Base-by-base conservation (phyloP, 2,888 invertebrate species). In the Nomada hirtipes region DNA sequence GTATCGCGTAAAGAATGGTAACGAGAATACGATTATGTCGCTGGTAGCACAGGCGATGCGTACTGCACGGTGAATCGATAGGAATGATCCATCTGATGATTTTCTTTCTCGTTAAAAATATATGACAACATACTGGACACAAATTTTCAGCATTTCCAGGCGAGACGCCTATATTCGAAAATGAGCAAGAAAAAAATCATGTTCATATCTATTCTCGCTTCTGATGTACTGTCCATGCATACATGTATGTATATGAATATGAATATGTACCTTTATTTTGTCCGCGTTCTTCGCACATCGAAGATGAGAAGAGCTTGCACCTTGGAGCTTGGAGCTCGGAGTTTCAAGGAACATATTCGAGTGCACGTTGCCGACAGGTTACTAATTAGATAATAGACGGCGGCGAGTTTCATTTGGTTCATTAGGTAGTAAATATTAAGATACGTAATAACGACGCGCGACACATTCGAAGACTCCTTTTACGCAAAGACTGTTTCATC, bases 401-500 rank as follows among this genome's bases (percentile, higher is more conserved):
- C 55, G 53, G 44, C 60, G 42, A 73, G 47, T 60, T 53, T 69
- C 42, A 11, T 68, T 65, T 42, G 50, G 64, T 78, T 63, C 15
- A 60, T 60, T 74, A 77, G 26, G 11, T 73, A 20, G 74, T 64
- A 50, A 65, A 76, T 59, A 70, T 67, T 79, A 75, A 63, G 53
- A 11, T 55, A 77, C 50, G 26, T 61, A 69, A 80, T 44, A 75
- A 70, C 76, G 71, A 82, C 60, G 42, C 23, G 57, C 23, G 26
- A 36, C 60, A 63, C 76, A 65, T 78, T 79, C 82, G 74, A 82
- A 79, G 79, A 73, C 78, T 82, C 74, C 67, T 82, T 63, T 79
- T 71, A 82, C 81, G 72, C 72, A 82, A 82, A 82, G 82, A 82
- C 82, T 82, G 82, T 76, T 76, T 73, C 61, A 80, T 72, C 64